Percentiles rank a stretch among this genome's conserved stretches.
phyloP scores from a whole-genome alignment of 2,797 vertebrate species.

The Sebastes jordani region DNA sequence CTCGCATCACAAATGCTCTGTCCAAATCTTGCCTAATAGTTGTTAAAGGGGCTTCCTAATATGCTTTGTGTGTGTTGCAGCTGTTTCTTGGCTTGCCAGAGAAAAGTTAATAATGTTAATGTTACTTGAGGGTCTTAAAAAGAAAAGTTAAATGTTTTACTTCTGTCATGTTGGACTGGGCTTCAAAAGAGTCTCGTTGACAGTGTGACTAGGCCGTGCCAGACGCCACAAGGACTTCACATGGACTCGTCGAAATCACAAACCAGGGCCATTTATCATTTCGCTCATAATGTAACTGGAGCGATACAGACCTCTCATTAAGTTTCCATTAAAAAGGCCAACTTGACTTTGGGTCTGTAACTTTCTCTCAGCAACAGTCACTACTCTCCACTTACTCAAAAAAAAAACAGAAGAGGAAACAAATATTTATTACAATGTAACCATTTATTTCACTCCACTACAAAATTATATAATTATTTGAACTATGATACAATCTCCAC shows the following conservation, averaged over 20 bases:
- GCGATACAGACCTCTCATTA: slow-evolving; percentile 55
- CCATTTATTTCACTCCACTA: slow-evolving; percentile 86
- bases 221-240: slow-evolving; percentile 48
- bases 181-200: slow-evolving; percentile 36
- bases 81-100: slow-evolving; percentile 56
- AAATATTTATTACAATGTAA: slow-evolving; percentile 65
- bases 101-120: slow-evolving; percentile 30
- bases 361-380: neutral
- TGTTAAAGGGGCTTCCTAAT: slow-evolving; percentile 31
- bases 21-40: slow-evolving; percentile 45
- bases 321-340: slow-evolving; percentile 31
- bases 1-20: slow-evolving; percentile 41
- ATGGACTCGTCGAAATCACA: slow-evolving; percentile 48
- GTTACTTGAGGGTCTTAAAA: slow-evolving; percentile 45
- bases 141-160: slow-evolving; percentile 44
- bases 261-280: slow-evolving; percentile 53
- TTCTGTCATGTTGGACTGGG: slow-evolving; percentile 18
- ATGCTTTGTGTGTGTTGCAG: slow-evolving; percentile 54
- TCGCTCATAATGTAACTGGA: slow-evolving; percentile 14
- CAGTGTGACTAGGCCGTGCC: slow-evolving; percentile 34
- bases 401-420: slow-evolving; percentile 26
- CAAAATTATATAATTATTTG: slow-evolving; percentile 81
- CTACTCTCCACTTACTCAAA: neutral
- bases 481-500: slow-evolving; percentile 83
- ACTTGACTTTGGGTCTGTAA: slow-evolving; percentile 24